phyloP scores from a whole-genome alignment of 2,113 vertebrate species.

The Zosterops japonicus region DNA sequence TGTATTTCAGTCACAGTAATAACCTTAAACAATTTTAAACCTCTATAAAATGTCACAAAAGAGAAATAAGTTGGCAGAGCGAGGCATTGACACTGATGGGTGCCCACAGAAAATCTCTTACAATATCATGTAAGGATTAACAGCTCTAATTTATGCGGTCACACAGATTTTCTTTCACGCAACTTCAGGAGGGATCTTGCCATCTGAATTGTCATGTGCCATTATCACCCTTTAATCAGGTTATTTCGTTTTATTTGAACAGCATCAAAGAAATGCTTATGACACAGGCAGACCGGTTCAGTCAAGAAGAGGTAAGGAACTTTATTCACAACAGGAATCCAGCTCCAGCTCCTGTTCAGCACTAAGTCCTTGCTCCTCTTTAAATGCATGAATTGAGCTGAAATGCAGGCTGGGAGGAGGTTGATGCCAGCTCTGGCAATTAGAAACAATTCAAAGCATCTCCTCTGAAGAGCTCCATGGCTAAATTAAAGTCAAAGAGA shows the following conservation, averaged over 20 bases:
- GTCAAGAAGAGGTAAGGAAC: slow-evolving; percentile 83
- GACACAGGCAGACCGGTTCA: slow-evolving; percentile 92
- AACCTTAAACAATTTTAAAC: slow-evolving; percentile 57
- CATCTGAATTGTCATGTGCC: slow-evolving; percentile 59
- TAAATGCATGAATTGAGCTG: slow-evolving; percentile 22
- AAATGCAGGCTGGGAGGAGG: neutral
- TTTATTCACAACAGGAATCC: neutral
- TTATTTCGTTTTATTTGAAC: slow-evolving; percentile 36
- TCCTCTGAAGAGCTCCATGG: neutral
- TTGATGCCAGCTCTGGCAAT: slow-evolving; percentile 11
- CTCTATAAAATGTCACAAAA: slow-evolving; percentile 53
- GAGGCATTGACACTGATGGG: slow-evolving; percentile 43
- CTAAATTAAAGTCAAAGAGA: slow-evolving; percentile 25
- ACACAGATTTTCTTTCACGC: slow-evolving; percentile 58
- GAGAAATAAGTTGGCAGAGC: slow-evolving; percentile 46
- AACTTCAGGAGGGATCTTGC: slow-evolving; percentile 49
- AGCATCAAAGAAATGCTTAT: slow-evolving; percentile 90
- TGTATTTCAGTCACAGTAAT: slow-evolving; percentile 56
- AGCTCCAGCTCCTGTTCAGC: neutral
- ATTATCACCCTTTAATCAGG: slow-evolving; percentile 50
- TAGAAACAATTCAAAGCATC: slow-evolving; percentile 32
- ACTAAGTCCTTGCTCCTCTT: neutral
- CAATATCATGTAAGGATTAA: slow-evolving; percentile 55
- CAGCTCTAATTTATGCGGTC: slow-evolving; percentile 59
- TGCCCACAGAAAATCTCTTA: slow-evolving; percentile 53